A percentile compares a stretch with the other conserved stretches of the same genome.
phyloP scores from a whole-genome alignment of 2,113 vertebrate genomes.

The Pandion haliaetus region DNA sequence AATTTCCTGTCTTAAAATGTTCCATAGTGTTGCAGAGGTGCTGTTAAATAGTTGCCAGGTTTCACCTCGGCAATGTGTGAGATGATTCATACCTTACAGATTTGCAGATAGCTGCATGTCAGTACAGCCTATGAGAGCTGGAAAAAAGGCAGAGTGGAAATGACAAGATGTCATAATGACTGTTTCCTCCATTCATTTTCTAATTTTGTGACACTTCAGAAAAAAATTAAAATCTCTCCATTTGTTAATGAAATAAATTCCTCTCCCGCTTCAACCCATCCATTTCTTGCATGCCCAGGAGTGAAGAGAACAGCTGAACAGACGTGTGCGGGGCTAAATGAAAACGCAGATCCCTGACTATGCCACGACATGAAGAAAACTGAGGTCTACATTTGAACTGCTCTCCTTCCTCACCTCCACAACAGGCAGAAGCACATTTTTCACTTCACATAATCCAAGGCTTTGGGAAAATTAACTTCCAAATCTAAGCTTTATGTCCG shows the following conservation, averaged over 20 bases:
- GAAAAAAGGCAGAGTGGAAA: background rate
- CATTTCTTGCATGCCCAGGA: background rate
- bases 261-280: background rate
- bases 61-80: slow-evolving; percentile 8
- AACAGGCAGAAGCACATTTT: background rate
- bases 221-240: background rate
- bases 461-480: background rate
- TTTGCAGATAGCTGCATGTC: background rate
- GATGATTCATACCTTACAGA: slow-evolving; percentile 34
- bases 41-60: slow-evolving; percentile 41
- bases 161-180: background rate
- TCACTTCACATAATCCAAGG: background rate
- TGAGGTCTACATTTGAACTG: background rate
- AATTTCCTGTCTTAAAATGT: slow-evolving; percentile 50
- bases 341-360: background rate
- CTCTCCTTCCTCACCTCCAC: background rate
- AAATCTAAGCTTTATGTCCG: background rate
- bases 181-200: background rate
- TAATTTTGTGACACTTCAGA: background rate
- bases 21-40: slow-evolving; percentile 2
- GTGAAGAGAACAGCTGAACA: background rate
- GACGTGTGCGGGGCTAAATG: accelerated
- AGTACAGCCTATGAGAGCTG: background rate
- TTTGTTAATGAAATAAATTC: background rate
- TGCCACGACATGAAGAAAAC: background rate